These are phyloP conservation scores for Oscheius myriophilus DNA, from an alignment of 2,888 invertebrate genomes.

Conservation along the genomic window DNA sequence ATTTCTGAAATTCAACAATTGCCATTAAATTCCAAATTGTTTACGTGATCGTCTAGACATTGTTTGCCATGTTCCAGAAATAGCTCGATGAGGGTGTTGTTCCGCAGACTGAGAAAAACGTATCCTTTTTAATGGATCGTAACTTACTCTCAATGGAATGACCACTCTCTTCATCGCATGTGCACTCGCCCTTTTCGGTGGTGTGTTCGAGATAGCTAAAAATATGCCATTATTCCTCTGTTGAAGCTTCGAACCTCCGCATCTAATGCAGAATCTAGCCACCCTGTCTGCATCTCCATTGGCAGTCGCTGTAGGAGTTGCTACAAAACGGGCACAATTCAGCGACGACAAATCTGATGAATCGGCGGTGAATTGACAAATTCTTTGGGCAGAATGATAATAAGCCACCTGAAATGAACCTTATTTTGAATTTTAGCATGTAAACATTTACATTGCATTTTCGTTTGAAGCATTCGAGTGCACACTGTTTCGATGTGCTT, in stretches of 20 bases:
- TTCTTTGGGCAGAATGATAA: constrained; percentile 4
- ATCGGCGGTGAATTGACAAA: constrained; percentile 15
- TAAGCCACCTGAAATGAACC: constrained; percentile 8
- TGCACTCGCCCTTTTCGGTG: constrained; percentile 1
- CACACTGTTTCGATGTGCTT: constrained; percentile 9
- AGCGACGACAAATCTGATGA: constrained; percentile 2
- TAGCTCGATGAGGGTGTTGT: not conserved
- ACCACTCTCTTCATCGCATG: constrained; percentile 5
- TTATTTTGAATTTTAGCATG: not conserved
- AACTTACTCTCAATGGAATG: constrained; percentile 11
- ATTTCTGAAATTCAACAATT: not conserved
- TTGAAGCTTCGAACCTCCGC: not conserved
- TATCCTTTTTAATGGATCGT: not conserved
- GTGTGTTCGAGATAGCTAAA: not conserved
- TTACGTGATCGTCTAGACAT: constrained; percentile 3
- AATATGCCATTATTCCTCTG: not conserved
- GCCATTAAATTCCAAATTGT: not conserved
- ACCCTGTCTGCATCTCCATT: constrained; percentile 21
- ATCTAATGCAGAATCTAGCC: constrained; percentile 18
- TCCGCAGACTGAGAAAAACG: not conserved
- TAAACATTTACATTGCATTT: constrained; percentile 15
- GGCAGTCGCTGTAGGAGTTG: constrained; percentile 13
- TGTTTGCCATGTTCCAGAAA: constrained; percentile 1
- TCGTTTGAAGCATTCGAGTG: constrained; percentile 9
- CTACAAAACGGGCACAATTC: constrained; percentile 17